Conservation (phyloP, 2,797 vertebrate genomes). For the Picus viridis region DNA sequence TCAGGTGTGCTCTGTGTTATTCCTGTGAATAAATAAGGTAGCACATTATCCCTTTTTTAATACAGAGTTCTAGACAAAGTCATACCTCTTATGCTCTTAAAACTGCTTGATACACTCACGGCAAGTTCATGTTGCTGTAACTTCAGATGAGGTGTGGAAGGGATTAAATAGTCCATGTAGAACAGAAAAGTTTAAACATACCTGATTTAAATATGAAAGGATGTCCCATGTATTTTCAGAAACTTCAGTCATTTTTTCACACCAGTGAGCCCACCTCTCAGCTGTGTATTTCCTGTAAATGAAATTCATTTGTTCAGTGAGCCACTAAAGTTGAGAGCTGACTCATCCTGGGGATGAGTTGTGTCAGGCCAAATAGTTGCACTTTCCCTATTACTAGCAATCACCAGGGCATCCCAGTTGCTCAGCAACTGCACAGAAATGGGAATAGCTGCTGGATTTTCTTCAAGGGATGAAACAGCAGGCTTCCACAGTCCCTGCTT, state of each 20-base stretch:
- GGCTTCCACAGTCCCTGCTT: not conserved
- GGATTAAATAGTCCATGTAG: not conserved
- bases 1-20: not conserved
- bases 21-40: not conserved
- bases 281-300: not conserved
- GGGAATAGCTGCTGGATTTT: not conserved
- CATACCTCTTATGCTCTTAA: not conserved
- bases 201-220: not conserved
- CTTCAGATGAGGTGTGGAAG: not conserved
- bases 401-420: not conserved
- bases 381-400: not conserved
- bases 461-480: not conserved
- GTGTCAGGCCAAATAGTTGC: not conserved
- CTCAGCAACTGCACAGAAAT: not conserved
- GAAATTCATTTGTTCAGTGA: not conserved
- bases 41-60: not conserved
- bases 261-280: not conserved
- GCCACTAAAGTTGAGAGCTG: rapidly evolving
- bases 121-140: not conserved
- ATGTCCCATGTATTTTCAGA: not conserved
- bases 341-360: not conserved
- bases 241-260: not conserved
- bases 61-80: not conserved
- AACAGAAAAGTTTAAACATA: not conserved
- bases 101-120: not conserved